Base-by-base conservation (phyloP, 2,888 invertebrate genomes). In the Eledone cirrhosa region DNA sequence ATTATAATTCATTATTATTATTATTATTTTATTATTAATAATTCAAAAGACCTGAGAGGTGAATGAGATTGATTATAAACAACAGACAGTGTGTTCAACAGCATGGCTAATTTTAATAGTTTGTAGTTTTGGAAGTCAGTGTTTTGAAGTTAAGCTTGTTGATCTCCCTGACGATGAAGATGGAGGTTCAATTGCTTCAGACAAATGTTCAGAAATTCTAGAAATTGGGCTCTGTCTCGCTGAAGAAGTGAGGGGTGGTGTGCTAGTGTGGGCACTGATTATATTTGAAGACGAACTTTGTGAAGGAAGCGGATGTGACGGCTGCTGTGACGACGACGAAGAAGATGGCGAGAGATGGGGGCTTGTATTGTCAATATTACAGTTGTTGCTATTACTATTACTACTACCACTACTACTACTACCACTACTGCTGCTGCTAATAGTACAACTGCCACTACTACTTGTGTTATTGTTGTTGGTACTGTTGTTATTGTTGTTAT, bases 341-440 rank as follows among this genome's bases (percentile, higher is more conserved):
- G 41, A 41, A 8, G 41, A 41, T 41, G 67, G 33, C 16, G 67
- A 27, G 29, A 67, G 33, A 31, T 67, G 67, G 29, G 67, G 16
- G 29, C 33, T 67, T 24, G 29, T 27, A 31, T 33, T 33, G 69
- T 69, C 27, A 31, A 29, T 31, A 11, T 22, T 67, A 13, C 33
- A 19, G 33, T 67, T 67, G 33, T 19, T 22, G 16, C 22, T 22
- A 31, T 69, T 29, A 67, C 13, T 67, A 67, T 67, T 67, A 27
- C 67, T 67, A 22, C 31, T 67, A 29, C 67, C 29, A 67, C 67
- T 29, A 29, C 24, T 69, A 69, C 69, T 69, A 69, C 31, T 29
- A 31, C 69, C 7, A 69, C 29, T 69, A 29, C 31, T 31, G 29
- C 69, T 69, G 16, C 33, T 69, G 22, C 19, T 33, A 69, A 69